Evolutionary conservation across 2,797 vertebrate species (phyloP).

Genomic region (Adrianichthys oophorus): DNA sequence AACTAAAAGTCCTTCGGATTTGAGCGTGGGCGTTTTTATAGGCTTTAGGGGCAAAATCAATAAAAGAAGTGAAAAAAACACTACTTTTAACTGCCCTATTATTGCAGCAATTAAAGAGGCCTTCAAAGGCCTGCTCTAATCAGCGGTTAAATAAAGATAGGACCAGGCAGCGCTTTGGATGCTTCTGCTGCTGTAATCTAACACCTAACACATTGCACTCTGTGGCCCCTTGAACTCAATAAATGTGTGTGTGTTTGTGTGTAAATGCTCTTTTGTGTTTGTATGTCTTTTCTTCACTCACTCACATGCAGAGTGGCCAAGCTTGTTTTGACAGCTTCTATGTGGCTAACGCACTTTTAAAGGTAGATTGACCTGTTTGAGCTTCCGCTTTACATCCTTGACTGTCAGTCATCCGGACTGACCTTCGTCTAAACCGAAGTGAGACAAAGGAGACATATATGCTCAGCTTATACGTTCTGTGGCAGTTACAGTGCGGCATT

Average conservation of each 20-base stretch:
- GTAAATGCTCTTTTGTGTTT: slow-evolving; percentile 47
- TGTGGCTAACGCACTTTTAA: slow-evolving; percentile 62
- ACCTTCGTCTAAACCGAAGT: slow-evolving; percentile 56
- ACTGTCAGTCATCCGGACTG: slow-evolving; percentile 45
- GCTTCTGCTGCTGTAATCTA: slow-evolving; percentile 75
- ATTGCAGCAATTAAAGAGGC: slow-evolving; percentile 67
- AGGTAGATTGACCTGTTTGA: slow-evolving; percentile 59
- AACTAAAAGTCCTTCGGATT: slow-evolving; percentile 24
- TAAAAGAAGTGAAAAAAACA: slow-evolving; percentile 70
- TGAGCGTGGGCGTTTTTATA: slow-evolving; percentile 63
- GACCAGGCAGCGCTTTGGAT: slow-evolving; percentile 68
- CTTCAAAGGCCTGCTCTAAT: slow-evolving; percentile 76
- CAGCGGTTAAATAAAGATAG: slow-evolving; percentile 77
- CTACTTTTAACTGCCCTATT: slow-evolving; percentile 67
- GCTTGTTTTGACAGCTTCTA: slow-evolving; percentile 62
- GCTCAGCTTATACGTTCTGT: slow-evolving; percentile 27
- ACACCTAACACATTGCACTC: slow-evolving; percentile 71
- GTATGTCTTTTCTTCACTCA: slow-evolving; percentile 31
- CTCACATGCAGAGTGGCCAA: slow-evolving; percentile 39
- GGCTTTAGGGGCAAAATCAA: slow-evolving; percentile 73
- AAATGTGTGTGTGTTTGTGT: slow-evolving; percentile 33
- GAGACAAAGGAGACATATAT: slow-evolving; percentile 61
- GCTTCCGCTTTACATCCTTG: slow-evolving; percentile 54
- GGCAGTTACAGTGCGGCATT: slow-evolving; percentile 26
- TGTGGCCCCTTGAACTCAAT: slow-evolving; percentile 61